Base-by-base conservation (phyloP, 2,888 invertebrate species). In the Tenthredo scrophulariae region DNA sequence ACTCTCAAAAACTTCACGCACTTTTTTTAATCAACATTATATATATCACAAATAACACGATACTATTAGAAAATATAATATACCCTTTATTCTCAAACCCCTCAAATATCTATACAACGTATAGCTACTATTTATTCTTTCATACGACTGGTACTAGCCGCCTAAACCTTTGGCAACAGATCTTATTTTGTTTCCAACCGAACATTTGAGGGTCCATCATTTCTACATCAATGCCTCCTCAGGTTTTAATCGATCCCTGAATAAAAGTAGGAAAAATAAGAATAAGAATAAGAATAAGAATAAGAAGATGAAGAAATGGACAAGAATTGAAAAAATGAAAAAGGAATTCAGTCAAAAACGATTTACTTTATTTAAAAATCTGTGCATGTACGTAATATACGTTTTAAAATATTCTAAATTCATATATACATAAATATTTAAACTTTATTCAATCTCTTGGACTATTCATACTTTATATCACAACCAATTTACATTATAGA, bases 161-260 rank as follows among this genome's bases (percentile, higher is more conserved):
- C 84, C 46, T 83, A 75, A 84, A 83, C 79, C 85, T 84, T 85
- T 87, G 86, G 67, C 86, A 85, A 84, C 85, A 85, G 87, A 88
- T 87, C 62, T 84, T 82, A 37, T 84, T 87, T 87, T 87, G 87
- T 88, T 87, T 87, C 85, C 0, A 84, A 88, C 58, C 62, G 7
- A 85, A 86, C 85, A 85, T 85, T 75, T 85, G 84, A 85, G 85
- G 58, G 13, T 13, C 13, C 22, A 37, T 37, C n/a, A 15, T 80
- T 2, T 40, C n/a, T 40, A 1, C n/a, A 9, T 54, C 62, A 33
- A 33, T 80, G 40, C 80, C 80, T 33, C 9, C 22, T 40, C 9
- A 10, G 72, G 37, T 40, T 72, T 40, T 15, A 43, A 1, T 75
- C 29, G 0, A 50, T 15, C 26, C 33, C 70, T 2, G 2, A 46